These are phyloP conservation scores for Phorcus lineatus DNA, from an alignment of 2,888 invertebrate species.

Conservation along the genomic window DNA sequence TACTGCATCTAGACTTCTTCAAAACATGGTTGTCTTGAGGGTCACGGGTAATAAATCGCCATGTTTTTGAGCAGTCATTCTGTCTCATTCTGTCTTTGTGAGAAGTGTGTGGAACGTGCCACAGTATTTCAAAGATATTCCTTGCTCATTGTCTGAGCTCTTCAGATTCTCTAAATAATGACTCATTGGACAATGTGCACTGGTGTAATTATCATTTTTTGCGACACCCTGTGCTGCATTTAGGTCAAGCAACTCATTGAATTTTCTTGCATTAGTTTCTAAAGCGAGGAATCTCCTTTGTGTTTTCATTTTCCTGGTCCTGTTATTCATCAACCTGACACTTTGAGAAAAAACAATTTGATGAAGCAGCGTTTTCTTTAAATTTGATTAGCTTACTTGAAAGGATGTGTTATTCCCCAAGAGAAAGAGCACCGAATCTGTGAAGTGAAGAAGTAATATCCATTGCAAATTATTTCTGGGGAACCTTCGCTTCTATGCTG, in stretches of 20 bases:
- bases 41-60: neutral
- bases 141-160: neutral
- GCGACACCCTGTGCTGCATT: neutral
- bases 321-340: slow-evolving; percentile 1
- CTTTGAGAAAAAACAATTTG: neutral
- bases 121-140: neutral
- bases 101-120: neutral
- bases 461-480: neutral
- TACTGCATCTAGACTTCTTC: no score
- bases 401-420: neutral
- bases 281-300: neutral
- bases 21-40: no score
- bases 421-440: neutral
- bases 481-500: neutral
- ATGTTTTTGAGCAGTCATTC: neutral
- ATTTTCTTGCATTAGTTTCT: slow-evolving; percentile 7
- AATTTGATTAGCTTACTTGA: slow-evolving; percentile 11
- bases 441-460: slow-evolving; percentile 1
- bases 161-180: neutral
- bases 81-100: neutral
- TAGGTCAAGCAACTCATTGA: slow-evolving; percentile 8
- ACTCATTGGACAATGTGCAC: neutral
- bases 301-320: neutral
- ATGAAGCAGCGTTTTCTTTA: slow-evolving; percentile 5
- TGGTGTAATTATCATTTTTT: no score